These are phyloP conservation scores for Myrmecophaga tridactyla DNA, from an alignment of 2,113 vertebrate genomes.

Conservation along the genomic window DNA sequence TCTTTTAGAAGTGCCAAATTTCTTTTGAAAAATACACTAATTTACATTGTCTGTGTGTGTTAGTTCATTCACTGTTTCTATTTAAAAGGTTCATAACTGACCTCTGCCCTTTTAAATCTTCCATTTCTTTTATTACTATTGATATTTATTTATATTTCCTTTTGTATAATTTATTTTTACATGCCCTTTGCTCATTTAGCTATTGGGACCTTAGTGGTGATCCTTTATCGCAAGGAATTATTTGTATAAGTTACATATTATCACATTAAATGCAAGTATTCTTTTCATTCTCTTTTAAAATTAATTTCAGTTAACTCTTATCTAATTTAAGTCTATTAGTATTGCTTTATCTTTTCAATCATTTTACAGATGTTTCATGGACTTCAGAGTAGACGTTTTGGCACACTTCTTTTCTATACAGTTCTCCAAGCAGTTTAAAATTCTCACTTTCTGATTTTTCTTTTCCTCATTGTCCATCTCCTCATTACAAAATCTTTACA, in stretches of 20 bases:
- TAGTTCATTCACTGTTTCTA: background rate
- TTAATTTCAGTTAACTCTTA: background rate
- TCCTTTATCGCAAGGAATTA: background rate
- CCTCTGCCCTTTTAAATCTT: background rate
- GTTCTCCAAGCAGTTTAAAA: background rate
- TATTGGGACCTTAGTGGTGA: background rate
- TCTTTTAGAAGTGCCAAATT: background rate
- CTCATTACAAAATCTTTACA: background rate
- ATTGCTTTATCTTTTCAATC: background rate
- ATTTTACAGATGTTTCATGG: background rate
- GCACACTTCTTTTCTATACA: background rate
- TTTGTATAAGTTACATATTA: background rate
- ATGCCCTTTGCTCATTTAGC: background rate
- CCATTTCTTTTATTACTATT: background rate
- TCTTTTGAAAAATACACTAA: background rate
- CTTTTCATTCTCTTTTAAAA: background rate
- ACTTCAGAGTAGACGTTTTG: conserved; percentile 22
- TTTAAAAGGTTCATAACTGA: background rate
- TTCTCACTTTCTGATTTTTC: background rate
- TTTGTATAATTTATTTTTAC: background rate
- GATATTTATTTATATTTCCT: background rate
- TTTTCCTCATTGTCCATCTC: background rate
- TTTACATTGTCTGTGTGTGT: background rate
- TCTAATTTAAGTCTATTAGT: background rate
- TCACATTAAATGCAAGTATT: background rate